phyloP scores from a whole-genome alignment of 2,888 invertebrate species.

The Tiliacea citrago region DNA sequence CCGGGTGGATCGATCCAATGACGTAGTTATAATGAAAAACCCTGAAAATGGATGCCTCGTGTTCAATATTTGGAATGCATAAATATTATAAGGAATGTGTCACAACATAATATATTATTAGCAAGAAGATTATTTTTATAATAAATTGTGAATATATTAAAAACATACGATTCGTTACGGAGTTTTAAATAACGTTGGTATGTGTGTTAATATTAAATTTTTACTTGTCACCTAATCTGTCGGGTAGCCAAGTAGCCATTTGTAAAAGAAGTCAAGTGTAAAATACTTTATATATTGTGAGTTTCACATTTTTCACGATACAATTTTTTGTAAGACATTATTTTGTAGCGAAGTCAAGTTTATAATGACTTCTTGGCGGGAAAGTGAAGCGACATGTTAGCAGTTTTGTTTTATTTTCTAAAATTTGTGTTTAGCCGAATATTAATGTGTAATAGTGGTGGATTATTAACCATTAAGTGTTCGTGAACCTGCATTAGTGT shows the following conservation, averaged over 20 bases:
- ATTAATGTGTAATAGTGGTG: no score
- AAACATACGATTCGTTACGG: conserved; percentile 35
- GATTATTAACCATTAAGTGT: no score
- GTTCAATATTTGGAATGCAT: conserved; percentile 12
- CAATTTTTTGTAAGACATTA: not conserved
- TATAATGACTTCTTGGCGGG: no score
- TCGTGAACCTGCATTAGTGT: no score
- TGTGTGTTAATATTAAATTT: conserved; percentile 41
- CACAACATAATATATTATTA: conserved; percentile 21
- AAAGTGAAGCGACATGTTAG: no score
- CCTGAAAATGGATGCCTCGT: not conserved
- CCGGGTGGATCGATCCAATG: not conserved
- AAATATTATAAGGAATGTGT: conserved; percentile 40
- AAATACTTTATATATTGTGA: conserved; percentile 21
- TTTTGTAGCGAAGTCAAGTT: not conserved
- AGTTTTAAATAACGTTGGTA: conserved; percentile 22
- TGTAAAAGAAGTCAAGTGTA: conserved; percentile 32
- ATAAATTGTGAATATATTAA: conserved; percentile 39
- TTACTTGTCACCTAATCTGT: conserved; percentile 47
- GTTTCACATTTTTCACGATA: not conserved
- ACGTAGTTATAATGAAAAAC: not conserved
- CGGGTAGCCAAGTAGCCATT: conserved; percentile 30
- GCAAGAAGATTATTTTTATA: conserved; percentile 31
- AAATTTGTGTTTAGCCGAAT: no score
- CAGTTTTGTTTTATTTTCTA: no score